These are phyloP conservation scores for Eciton burchellii DNA, from an alignment of 1,140 invertebrate species.

Conservation along the genomic window DNA sequence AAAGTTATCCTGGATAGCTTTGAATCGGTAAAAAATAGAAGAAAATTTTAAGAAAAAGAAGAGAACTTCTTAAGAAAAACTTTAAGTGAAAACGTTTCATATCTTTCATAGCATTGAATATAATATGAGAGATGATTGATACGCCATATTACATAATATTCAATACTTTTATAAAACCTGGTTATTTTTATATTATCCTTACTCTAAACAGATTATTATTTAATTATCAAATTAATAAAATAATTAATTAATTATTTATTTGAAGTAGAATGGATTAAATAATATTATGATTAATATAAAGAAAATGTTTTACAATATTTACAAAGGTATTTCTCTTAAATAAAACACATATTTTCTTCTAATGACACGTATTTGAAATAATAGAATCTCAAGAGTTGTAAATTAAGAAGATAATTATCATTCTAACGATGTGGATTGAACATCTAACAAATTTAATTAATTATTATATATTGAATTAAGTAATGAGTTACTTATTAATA, in stretches of 20 bases:
- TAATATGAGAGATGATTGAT: not conserved
- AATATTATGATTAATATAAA: not conserved
- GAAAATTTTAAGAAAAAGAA: not conserved
- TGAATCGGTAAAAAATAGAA: conserved; percentile 36
- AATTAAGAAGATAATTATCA: conserved; percentile 3
- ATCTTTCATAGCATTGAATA: conserved; percentile 2
- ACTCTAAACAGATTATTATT: not conserved
- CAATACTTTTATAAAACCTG: not conserved
- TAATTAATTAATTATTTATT: too few species aligned
- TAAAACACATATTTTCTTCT: not conserved
- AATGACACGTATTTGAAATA: not conserved
- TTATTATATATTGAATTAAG: conserved; percentile 8
- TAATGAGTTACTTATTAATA: not conserved
- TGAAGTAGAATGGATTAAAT: too few species aligned
- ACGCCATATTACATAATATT: not conserved
- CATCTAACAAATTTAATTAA: not conserved
- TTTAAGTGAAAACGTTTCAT: conserved; percentile 2
- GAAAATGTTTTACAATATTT: not conserved
- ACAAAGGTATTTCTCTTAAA: not conserved
- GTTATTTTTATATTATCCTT: not conserved
- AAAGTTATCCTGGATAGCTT: conserved; percentile 24
- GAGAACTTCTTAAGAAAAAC: conserved; percentile 24
- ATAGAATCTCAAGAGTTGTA: not conserved
- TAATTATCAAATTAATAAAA: conserved; percentile 13
- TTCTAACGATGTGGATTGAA: conserved; percentile 14